phyloP scores from a whole-genome alignment of 1,140 invertebrate genomes.

The Leucophenga varia region DNA sequence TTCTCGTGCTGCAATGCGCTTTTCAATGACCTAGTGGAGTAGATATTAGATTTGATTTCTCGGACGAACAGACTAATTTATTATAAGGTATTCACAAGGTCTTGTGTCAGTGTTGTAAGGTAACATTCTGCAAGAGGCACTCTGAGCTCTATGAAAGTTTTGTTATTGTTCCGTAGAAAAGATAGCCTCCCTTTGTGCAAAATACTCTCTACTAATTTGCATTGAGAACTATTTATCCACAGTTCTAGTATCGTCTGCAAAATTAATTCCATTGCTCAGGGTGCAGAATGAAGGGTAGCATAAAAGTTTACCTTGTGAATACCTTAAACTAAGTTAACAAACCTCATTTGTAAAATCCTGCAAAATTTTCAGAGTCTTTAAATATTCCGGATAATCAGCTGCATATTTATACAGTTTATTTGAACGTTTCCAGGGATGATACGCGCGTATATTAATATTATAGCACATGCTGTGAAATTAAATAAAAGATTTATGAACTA shows the following conservation, averaged over 20 bases:
- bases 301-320: too few relatives aligned
- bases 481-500: too few relatives aligned
- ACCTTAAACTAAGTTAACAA: neutral
- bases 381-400: slow-evolving; percentile 23
- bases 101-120: neutral
- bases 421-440: slow-evolving; percentile 31
- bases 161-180: too few relatives aligned
- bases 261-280: too few relatives aligned
- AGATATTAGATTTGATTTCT: too few relatives aligned
- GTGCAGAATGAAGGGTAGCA: too few relatives aligned
- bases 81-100: neutral
- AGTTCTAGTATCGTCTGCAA: too few relatives aligned
- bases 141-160: too few relatives aligned
- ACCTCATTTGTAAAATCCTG: slow-evolving; percentile 45
- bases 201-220: too few relatives aligned
- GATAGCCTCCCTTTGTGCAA: too few relatives aligned
- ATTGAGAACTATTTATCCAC: too few relatives aligned
- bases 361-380: slow-evolving; percentile 29
- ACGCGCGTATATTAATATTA: slow-evolving; percentile 42
- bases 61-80: too few relatives aligned
- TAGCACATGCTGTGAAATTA: slow-evolving; percentile 44
- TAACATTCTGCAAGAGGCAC: neutral
- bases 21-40: slow-evolving; percentile 38
- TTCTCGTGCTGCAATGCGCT: slow-evolving; percentile 29
- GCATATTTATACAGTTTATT: slow-evolving; percentile 21